Base-by-base conservation (phyloP, 2,888 invertebrate genomes). In the Itoplectis maculator region DNA sequence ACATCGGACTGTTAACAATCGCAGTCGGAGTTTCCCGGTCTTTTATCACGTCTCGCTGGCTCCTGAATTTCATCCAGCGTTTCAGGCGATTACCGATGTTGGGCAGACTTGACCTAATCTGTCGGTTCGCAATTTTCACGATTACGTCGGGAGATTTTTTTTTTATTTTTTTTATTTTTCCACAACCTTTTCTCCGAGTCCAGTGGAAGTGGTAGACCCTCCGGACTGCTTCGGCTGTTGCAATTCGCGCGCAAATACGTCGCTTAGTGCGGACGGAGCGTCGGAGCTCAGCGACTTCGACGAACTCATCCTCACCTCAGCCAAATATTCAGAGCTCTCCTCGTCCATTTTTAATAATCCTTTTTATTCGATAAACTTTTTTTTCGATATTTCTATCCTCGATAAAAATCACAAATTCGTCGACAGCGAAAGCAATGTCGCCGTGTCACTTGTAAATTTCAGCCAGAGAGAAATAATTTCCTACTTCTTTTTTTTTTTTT, bases 71-170 rank as follows among this genome's bases (percentile, higher is more conserved):
- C 81, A 89, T 85, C 66, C 90, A 84, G 61, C 88, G 87, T 76
- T 82, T 88, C 79, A 90, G 81, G 63, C 83, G 86, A 68, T 84
- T 81, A 20, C 86, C 87, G 72, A 90, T 80, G 65, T 85, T 88
- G 7, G 87, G 86, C 49, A 90, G 54, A 81, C 87, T 88, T 61
- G 85, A 86, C 82, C 83, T 86, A 68, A 90, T 90, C 90, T 89
- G 86, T 86, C 59, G 47, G 65, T 83, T 82, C 42, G 5, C 15
- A 66, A 29, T 7, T 18, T 9, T 2, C 45, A 42, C n/a, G n/a
- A n/a, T n/a, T n/a, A n/a, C n/a, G n/a, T n/a, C n/a, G n/a, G n/a
- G n/a, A n/a, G n/a, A n/a, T n/a, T n/a, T n/a, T n/a, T n/a, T n/a
- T n/a, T n/a, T n/a, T n/a, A n/a, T n/a, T 51, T 81, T 37, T 45